Base-by-base conservation (phyloP, 1,140 invertebrate genomes). In the Neelides sp. region DNA sequence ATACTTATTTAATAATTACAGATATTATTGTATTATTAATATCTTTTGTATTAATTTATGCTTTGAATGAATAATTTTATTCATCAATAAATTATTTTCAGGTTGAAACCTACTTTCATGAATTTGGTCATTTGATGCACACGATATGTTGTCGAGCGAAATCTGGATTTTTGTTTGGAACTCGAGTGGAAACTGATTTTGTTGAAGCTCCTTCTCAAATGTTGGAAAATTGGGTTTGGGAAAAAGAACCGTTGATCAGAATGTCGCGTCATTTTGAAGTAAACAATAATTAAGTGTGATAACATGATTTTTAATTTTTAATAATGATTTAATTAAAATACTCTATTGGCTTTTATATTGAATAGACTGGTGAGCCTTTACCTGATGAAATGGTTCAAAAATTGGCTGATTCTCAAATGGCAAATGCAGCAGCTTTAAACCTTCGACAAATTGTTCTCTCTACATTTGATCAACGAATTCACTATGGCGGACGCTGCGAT, bases 141-240 rank as follows among this genome's bases (percentile, higher is more conserved):
- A 65, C 70, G 40, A 69, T 75, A 17, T 75, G 73, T 64, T 65
- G 69, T 13, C 60, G 65, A 37, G 62, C 72, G 4, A 62, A 72
- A 15, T 69, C 68, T 53, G 60, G 64, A 10, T 46, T 66, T 39
- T 73, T 75, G 62, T 62, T 69, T 64, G 73, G 73, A 4, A 72
- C 69, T 5, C 56, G 62, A 54, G 73, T 75, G 2, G 74, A 75
- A 54, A 61, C 70, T 23, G 74, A 76, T 58, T 76, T 76, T 65
- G 67, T 76, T 10, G 74, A 76, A 58, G 73, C 72, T 4, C 74
- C 74, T 13, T 74, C 72, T 10, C 74, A 76, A 64, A 76, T 75
- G 74, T 60, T 75, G 47, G 74, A 76, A 60, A 76, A 76, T 61
- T 76, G 74, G 74, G 69, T 69, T 5, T 76, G 73, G 73, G 67